A percentile compares a stretch with the other conserved stretches of the same genome.
These are phyloP conservation scores for Lasiurus borealis DNA, from an alignment of 2,113 vertebrate genomes.

Conservation along the genomic window DNA sequence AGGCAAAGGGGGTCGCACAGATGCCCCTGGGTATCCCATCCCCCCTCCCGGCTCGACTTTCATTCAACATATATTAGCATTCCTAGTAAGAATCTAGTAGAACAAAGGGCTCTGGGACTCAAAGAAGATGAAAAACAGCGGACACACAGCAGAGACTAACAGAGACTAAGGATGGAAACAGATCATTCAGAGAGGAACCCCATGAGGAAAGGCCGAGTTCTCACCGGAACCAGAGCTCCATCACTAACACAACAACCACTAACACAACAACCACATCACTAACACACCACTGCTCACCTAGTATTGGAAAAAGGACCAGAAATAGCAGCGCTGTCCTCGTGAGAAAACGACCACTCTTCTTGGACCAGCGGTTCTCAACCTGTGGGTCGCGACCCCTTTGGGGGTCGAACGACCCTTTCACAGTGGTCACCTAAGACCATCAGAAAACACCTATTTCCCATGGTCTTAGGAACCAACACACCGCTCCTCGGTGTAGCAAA, in stretches of 20 bases:
- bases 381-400: too few relatives aligned
- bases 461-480: too few relatives aligned
- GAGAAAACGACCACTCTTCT: not conserved
- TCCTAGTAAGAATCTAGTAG: not conserved
- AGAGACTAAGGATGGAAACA: not conserved
- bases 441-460: too few relatives aligned
- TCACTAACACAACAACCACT: too few relatives aligned
- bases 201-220: not conserved
- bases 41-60: not conserved
- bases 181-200: not conserved
- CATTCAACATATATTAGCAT: not conserved
- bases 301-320: not conserved
- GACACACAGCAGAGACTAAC: fast-evolving
- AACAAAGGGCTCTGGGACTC: not conserved
- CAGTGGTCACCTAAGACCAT: too few relatives aligned
- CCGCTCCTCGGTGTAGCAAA: too few relatives aligned
- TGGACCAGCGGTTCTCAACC: too few relatives aligned
- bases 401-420: too few relatives aligned
- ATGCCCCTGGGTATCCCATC: not conserved
- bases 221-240: not conserved
- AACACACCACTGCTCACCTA: not conserved
- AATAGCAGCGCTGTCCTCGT: too few relatives aligned
- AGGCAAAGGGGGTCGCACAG: not conserved
- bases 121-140: not conserved
- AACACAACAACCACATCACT: too few relatives aligned